Base-by-base conservation (phyloP, 2,888 invertebrate species). In the Altica lythri region DNA sequence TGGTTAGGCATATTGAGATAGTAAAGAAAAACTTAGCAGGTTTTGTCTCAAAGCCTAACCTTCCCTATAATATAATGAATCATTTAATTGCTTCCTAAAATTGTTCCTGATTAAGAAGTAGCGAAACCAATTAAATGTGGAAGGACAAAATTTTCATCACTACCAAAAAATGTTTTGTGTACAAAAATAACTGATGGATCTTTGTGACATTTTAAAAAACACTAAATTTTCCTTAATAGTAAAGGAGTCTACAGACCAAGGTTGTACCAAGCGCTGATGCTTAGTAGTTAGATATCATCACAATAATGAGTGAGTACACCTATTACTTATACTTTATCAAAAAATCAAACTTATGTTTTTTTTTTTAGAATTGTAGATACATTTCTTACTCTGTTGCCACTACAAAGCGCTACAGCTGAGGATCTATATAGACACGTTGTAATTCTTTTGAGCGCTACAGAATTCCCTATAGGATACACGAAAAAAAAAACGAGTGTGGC, bases 141-240 rank as follows among this genome's bases (percentile, higher is more conserved):
- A 2, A 5, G 19, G 9, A 47, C 19, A n/a, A 51, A 51, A 44
- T 18, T 10, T 13, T 16, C 22, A 8, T 19, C 34, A 25, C 10
- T 52, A 13, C 14, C 38, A 5, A 46, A 45, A 17, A 52, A 45
- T 30, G 46, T 46, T 2, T 25, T 46, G 4, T 45, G 38, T 3
- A n/a, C 16, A 51, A 22, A 14, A 14, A 10, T 8, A 43, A n/a
- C 6, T n/a, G 9, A 2, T 14, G 1, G 18, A 38, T 19, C 4
- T 52, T 1, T 10, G 12, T 19, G 30, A 42, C 17, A 47, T 47
- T 37, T 43, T 50, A 19, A 40, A 50, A 50, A 32, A 12, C 1
- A 37, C 16, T 10, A 45, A 37, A 14, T 46, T 46, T 30, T 38
- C 38, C 8, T 14, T 52, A n/a, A 45, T 52, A n/a, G 16, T 52